Conservation (phyloP, 1,140 invertebrate genomes). For the Akabosia matsudoensis region DNA sequence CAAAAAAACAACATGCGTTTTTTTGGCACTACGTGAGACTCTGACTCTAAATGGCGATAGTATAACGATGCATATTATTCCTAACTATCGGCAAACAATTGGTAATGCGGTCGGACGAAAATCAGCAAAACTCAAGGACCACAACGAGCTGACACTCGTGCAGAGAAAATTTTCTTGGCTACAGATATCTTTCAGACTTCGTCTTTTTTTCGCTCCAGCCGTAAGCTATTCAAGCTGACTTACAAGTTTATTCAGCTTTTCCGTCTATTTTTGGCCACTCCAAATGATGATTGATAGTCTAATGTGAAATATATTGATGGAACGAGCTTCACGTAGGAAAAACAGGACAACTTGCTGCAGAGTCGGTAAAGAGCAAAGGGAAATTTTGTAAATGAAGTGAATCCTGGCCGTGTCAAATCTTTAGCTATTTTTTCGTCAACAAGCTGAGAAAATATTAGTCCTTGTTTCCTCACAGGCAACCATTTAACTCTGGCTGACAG, state of each 20-base stretch:
- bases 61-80: no score
- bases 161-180: neutral
- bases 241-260: neutral
- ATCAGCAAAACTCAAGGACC: neutral
- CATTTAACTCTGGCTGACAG: neutral
- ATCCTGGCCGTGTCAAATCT: conserved; percentile 1
- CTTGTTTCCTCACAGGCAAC: neutral
- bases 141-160: neutral
- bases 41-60: no score
- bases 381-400: conserved; percentile 17
- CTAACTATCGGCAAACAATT: no score
- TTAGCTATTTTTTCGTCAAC: conserved; percentile 20
- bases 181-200: neutral
- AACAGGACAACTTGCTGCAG: neutral
- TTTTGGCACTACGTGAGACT: no score
- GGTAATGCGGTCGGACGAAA: no score
- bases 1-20: no score
- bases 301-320: neutral
- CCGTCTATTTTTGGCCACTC: neutral
- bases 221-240: neutral
- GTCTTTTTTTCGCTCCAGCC: neutral
- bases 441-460: neutral
- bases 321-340: neutral
- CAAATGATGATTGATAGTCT: conserved; percentile 1
- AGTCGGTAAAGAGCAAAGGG: conserved; percentile 10